These are phyloP conservation scores for Sebastes ruberrimus DNA, from an alignment of 2,797 vertebrate genomes.

Conservation along the genomic window DNA sequence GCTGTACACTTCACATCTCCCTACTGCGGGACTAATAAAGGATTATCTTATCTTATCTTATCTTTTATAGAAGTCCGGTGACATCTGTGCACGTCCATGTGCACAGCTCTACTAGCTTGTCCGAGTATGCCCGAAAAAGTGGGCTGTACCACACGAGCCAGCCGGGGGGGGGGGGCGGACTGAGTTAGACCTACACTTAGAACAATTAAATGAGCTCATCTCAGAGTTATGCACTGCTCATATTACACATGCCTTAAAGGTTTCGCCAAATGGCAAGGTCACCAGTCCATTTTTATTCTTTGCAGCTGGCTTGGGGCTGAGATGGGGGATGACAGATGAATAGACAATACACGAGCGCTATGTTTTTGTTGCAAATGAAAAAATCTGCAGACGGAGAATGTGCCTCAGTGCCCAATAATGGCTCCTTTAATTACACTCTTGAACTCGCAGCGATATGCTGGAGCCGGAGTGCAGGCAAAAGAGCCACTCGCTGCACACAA, in stretches of 20 bases:
- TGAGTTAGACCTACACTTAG: slow-evolving; percentile 62
- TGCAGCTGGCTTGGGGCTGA: slow-evolving; percentile 56
- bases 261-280: slow-evolving; percentile 71
- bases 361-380: slow-evolving; percentile 62
- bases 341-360: slow-evolving; percentile 42
- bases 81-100: slow-evolving; percentile 6
- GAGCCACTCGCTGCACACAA: slow-evolving; percentile 47
- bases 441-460: slow-evolving; percentile 50
- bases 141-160: slow-evolving; percentile 15
- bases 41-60: background rate
- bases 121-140: slow-evolving; percentile 21
- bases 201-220: slow-evolving; percentile 76
- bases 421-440: slow-evolving; percentile 53
- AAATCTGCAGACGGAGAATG: slow-evolving; percentile 44
- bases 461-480: slow-evolving; percentile 50
- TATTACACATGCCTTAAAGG: slow-evolving; percentile 64
- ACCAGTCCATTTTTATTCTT: slow-evolving; percentile 65
- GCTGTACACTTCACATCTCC: no score
- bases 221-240: slow-evolving; percentile 69
- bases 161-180: background rate
- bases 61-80: slow-evolving; percentile 21
- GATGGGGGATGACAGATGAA: slow-evolving; percentile 54
- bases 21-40: no score
- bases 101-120: background rate
- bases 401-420: slow-evolving; percentile 46